Evolutionary conservation across 2,113 vertebrate genomes (phyloP).

Genomic region (Hemiprocne comata): DNA sequence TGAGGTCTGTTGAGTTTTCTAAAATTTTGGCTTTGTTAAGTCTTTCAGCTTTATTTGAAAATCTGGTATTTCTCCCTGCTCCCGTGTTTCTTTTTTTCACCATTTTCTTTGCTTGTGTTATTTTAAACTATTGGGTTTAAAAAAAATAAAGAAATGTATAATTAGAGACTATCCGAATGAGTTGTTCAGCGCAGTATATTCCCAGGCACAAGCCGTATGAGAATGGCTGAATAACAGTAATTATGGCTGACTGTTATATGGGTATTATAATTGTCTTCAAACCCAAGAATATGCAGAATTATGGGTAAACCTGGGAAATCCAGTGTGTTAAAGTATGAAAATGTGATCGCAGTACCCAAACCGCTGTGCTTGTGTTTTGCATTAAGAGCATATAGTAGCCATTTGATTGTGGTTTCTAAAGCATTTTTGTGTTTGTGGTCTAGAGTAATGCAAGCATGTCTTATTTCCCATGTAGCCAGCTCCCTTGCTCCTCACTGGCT

Average conservation of each 20-base stretch:
- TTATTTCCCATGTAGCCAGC: accelerated
- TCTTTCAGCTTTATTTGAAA: neutral
- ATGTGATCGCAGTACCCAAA: neutral
- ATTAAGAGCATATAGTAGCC: neutral
- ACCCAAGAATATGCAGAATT: neutral
- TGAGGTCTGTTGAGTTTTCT: neutral
- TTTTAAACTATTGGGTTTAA: neutral
- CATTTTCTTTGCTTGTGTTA: neutral
- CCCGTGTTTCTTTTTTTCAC: neutral
- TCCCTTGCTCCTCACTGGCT: neutral
- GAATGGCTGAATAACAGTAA: conserved; percentile 33
- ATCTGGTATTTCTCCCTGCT: neutral
- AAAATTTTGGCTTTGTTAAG: neutral
- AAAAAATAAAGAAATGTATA: neutral
- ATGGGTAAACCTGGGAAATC: neutral
- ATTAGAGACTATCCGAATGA: neutral
- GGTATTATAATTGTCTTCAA: conserved; percentile 21
- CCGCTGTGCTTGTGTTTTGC: neutral
- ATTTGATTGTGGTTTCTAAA: neutral
- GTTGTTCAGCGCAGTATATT: neutral
- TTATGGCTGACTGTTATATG: neutral
- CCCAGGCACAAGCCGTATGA: neutral
- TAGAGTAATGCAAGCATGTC: neutral
- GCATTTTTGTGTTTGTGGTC: neutral
- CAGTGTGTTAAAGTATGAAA: neutral